phyloP scores from a whole-genome alignment of 2,888 invertebrate species.

The Apoderus coryli region DNA sequence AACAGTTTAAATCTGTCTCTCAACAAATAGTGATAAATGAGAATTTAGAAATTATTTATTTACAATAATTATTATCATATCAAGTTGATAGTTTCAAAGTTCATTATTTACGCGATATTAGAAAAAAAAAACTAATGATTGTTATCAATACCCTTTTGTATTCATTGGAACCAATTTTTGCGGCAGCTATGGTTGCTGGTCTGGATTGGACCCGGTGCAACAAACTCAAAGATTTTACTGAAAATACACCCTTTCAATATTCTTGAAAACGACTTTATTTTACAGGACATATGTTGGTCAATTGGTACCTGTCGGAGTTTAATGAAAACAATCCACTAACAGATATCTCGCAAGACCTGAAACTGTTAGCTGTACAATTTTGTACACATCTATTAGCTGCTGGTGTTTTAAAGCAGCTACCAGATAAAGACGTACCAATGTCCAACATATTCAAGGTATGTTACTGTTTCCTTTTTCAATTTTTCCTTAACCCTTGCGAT shows the following conservation, averaged over 20 bases:
- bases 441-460: conserved; percentile 58
- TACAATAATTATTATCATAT: too few relatives aligned
- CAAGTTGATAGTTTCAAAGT: too few relatives aligned
- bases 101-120: too few relatives aligned
- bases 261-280: conserved; percentile 8
- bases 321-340: conserved; percentile 53
- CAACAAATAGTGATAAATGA: too few relatives aligned
- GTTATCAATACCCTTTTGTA: too few relatives aligned
- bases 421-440: conserved; percentile 54
- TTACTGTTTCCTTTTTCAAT: conserved; percentile 10
- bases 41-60: too few relatives aligned
- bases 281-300: conserved; percentile 79
- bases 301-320: conserved; percentile 73
- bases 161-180: too few relatives aligned
- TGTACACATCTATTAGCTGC: conserved; percentile 78
- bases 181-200: too few relatives aligned
- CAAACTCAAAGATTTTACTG: conserved; percentile 25
- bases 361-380: conserved; percentile 64
- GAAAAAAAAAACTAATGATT: too few relatives aligned
- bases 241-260: conserved; percentile 35
- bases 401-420: conserved; percentile 68
- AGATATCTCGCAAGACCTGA: conserved; percentile 54
- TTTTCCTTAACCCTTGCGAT: too few relatives aligned
- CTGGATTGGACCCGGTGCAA: conserved; percentile 16
- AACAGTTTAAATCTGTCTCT: too few relatives aligned